Base-by-base conservation (phyloP, 2,888 invertebrate species). In the Nasonia oneida region DNA sequence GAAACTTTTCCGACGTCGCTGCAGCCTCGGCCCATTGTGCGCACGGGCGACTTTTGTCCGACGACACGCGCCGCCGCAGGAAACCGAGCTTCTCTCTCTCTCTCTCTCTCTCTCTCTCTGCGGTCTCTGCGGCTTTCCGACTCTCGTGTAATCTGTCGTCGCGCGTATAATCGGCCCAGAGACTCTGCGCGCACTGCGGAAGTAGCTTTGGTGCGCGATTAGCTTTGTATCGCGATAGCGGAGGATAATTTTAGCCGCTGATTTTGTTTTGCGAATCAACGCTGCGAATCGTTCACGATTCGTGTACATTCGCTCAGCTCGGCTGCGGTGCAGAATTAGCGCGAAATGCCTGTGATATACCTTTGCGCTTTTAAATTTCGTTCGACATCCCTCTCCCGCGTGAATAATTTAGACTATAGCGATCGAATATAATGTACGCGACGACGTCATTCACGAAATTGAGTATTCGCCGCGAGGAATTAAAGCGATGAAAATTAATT, bases 401-500 rank as follows among this genome's bases (percentile, higher is more conserved):
- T 71, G n/a, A 39, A 71, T 71, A 39, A 71, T n/a, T 39, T n/a
- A 61, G 6, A 10, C 33, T 8, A 8, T 8, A 8, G 71, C 39
- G 18, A 71, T 37, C n/a, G 39, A 71, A 71, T 39, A 18, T 71
- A 47, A 47, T 47, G 33, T 67, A 23, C 8, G n/a, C 15, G 15
- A n/a, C 23, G 18, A 8, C 57, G 3, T n/a, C n/a, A 8, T n/a
- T 61, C 23, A 18, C 57, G n/a, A 23, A 74, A 73, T 23, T 15
- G 23, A 80, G 80, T 80, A 84, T 53, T 42, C 53, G 42, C 57
- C 53, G 53, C 57, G 42, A 12, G 12, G 12, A 42, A 12, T 75
- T 39, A n/a, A 80, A 75, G 61, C 73, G 67, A 75, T 80, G 75
- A 39, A 78, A 83, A 83, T 83, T 83, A 79, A 83, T 83, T 78